Percentiles rank a stretch among this genome's conserved stretches.
These are phyloP conservation scores for Cynocephalus volans DNA, from an alignment of 2,113 vertebrate species.

Conservation along the genomic window DNA sequence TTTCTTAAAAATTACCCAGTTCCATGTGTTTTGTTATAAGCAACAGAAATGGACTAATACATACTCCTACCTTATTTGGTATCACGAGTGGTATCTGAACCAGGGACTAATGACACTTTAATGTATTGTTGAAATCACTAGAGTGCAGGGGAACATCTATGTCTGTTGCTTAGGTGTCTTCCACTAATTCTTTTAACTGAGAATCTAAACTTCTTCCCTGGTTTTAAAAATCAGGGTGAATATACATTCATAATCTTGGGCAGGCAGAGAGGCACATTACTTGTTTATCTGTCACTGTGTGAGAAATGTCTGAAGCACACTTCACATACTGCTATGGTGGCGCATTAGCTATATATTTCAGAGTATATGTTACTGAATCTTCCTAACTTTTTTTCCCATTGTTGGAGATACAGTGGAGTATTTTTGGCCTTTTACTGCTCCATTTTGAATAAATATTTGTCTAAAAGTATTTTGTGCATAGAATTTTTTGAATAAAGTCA, in stretches of 20 bases:
- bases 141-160: background rate
- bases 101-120: background rate
- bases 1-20: too few species aligned
- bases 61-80: background rate
- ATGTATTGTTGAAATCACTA: background rate
- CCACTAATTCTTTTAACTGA: background rate
- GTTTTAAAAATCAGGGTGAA: constrained; percentile 6
- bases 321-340: background rate
- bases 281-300: constrained; percentile 4
- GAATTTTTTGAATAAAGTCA: background rate
- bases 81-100: background rate
- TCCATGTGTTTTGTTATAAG: too few species aligned
- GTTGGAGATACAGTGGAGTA: background rate
- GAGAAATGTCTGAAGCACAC: background rate
- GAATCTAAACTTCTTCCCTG: background rate
- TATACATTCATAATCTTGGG: constrained; percentile 27
- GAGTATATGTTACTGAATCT: background rate
- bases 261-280: background rate
- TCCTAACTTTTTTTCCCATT: background rate
- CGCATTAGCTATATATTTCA: background rate
- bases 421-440: background rate
- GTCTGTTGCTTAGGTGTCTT: background rate
- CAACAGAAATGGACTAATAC: too few species aligned
- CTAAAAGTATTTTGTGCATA: constrained; percentile 21
- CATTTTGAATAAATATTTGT: constrained; percentile 1